These are phyloP conservation scores for Acrocephalus kingi DNA, from an alignment of 2,113 vertebrate genomes.

Conservation along the genomic window DNA sequence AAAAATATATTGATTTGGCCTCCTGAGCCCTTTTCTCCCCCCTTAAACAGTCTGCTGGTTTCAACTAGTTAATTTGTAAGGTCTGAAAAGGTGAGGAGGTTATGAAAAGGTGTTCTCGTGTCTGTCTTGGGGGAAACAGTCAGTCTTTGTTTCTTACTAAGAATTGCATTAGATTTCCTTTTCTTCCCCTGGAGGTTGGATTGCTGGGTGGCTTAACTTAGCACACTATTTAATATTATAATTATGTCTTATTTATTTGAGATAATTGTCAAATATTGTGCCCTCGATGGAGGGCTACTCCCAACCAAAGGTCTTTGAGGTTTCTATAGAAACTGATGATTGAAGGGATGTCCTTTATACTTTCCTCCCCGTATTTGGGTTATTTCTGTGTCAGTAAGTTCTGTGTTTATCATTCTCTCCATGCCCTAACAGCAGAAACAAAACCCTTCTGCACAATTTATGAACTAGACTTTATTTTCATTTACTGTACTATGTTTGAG, in stretches of 20 bases:
- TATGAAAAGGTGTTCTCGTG: slow-evolving; percentile 63
- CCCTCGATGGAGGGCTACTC: slow-evolving; percentile 83
- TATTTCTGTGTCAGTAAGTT: slow-evolving; percentile 77
- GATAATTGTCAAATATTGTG: slow-evolving; percentile 80
- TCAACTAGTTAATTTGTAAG: slow-evolving; percentile 68
- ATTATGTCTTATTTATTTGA: slow-evolving; percentile 83
- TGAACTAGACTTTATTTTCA: slow-evolving; percentile 48
- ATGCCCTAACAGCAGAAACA: slow-evolving; percentile 51
- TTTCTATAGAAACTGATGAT: slow-evolving; percentile 85
- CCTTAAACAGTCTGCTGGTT: slow-evolving; percentile 56
- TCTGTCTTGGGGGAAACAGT: slow-evolving; percentile 68
- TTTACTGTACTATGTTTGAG: slow-evolving; percentile 61
- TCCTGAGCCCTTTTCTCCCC: slow-evolving; percentile 45
- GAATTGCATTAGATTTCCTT: slow-evolving; percentile 66
- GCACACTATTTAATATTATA: slow-evolving; percentile 78
- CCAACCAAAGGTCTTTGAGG: slow-evolving; percentile 84
- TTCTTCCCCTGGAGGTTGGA: slow-evolving; percentile 69
- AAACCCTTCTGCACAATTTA: slow-evolving; percentile 72
- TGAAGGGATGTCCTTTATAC: slow-evolving; percentile 75
- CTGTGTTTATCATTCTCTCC: slow-evolving; percentile 65
- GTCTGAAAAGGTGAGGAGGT: slow-evolving; percentile 62
- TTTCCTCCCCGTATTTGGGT: slow-evolving; percentile 75
- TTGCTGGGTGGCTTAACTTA: slow-evolving; percentile 74
- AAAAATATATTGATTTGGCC: slow-evolving; percentile 64
- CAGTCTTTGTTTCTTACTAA: slow-evolving; percentile 68